Percentiles rank a stretch among this genome's conserved stretches.
Conservation (phyloP, 1,140 invertebrate species). For the Drosophila sechellia region DNA sequence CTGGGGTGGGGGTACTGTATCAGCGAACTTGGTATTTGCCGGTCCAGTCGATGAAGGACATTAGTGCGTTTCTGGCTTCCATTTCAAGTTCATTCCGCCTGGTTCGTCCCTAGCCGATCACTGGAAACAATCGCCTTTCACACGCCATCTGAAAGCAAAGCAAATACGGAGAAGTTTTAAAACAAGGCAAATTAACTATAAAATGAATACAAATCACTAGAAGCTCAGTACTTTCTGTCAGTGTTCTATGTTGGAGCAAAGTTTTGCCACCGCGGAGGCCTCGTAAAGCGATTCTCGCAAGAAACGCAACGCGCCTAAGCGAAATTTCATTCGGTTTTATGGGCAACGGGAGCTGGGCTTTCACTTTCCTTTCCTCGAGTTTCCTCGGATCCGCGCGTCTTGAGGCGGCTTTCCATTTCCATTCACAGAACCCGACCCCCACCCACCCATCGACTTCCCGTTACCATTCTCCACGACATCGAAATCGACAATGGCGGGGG, state of each 20-base stretch:
- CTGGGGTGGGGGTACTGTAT: not conserved
- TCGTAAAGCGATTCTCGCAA: conserved; percentile 55
- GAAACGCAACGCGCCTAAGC: conserved; percentile 57
- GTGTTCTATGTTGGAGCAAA: conserved; percentile 7
- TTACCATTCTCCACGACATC: conserved; percentile 19
- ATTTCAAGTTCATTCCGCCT: conserved; percentile 57
- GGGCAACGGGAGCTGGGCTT: conserved; percentile 20
- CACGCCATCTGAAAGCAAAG: not conserved
- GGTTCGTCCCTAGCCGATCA: not conserved
- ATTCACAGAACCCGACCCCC: not conserved
- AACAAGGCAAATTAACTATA: not conserved
- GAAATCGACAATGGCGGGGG: conserved; percentile 29
- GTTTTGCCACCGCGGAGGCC: conserved; percentile 14
- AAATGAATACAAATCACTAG: no score
- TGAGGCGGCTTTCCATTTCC: conserved; percentile 4
- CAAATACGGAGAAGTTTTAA: not conserved
- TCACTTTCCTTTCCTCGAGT: conserved; percentile 36
- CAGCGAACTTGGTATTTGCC: conserved; percentile 39
- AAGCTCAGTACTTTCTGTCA: conserved; percentile 1
- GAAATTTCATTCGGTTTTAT: conserved; percentile 78
- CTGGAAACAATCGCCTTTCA: not conserved
- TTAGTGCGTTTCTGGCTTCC: conserved; percentile 70
- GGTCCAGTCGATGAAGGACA: conserved; percentile 53
- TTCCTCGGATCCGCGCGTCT: conserved; percentile 12
- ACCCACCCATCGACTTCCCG: not conserved